A percentile compares a stretch with the other conserved stretches of the same genome.
phyloP scores from a whole-genome alignment of 2,888 invertebrate species.

The Axea sp. region DNA sequence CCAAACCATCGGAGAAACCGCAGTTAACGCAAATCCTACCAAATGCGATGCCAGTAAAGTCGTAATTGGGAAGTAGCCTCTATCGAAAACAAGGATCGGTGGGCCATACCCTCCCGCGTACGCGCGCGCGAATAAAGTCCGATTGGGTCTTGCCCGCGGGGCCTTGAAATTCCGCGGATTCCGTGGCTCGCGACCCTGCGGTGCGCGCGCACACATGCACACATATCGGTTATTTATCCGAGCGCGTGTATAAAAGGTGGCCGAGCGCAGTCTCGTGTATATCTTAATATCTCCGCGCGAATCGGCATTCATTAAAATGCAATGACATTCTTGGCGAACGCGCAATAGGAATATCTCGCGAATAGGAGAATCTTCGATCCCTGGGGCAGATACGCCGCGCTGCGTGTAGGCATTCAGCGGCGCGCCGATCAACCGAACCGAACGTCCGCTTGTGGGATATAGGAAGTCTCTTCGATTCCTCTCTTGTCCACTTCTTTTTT shows the following conservation, averaged over 20 bases:
- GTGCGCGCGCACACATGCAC: background rate
- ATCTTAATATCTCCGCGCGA: conserved; percentile 68
- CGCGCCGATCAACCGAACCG: conserved; percentile 41
- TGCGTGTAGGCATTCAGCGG: conserved; percentile 51
- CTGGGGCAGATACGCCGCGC: conserved; percentile 54
- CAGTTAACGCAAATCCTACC: no score
- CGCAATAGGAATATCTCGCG: conserved; percentile 53
- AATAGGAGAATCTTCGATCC: conserved; percentile 61
- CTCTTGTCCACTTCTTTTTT: background rate
- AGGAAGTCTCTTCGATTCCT: conserved; percentile 24
- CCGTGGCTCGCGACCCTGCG: conserved; percentile 52
- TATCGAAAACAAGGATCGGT: conserved; percentile 63
- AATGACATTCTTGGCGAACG: conserved; percentile 68
- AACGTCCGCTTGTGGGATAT: conserved; percentile 19
- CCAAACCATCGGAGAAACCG: no score
- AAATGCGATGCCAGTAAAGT: conserved; percentile 36
- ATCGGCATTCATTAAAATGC: conserved; percentile 73
- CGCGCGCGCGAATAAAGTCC: conserved; percentile 38
- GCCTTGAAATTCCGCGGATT: conserved; percentile 65
- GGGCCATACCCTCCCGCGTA: conserved; percentile 38
- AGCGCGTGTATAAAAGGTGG: conserved; percentile 42
- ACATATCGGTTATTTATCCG: conserved; percentile 30
- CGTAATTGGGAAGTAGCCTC: conserved; percentile 64
- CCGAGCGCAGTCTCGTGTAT: conserved; percentile 41
- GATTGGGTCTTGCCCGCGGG: conserved; percentile 38